Base-by-base conservation (phyloP, 2,888 invertebrate species). In the Ichneumoninae sp. region DNA sequence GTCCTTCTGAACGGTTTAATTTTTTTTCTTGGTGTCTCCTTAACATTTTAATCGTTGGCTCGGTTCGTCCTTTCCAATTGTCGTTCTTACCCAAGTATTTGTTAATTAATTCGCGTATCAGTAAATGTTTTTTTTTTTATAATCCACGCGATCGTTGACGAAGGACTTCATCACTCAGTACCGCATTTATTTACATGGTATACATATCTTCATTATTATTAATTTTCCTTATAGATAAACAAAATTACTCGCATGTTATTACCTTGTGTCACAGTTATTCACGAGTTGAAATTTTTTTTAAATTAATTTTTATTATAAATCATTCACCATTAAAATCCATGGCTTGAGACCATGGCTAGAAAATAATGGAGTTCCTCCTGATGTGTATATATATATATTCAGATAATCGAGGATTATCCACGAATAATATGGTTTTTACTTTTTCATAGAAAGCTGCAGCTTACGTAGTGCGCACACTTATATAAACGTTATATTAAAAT, bases 331-430 rank as follows among this genome's bases (percentile, higher is more conserved):
- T 92, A 92, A 93, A 93, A 93, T 93, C 93, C 92, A 93, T 93
- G 92, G 92, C 92, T 91, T 92, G 92, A 88, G 92, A 90, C 93
- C 93, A 93, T 93, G 93, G 92, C 91, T 92, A 90, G 90, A 89
- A 87, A 89, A 87, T 88, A 82, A 75, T 75, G 19, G 66, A 79
- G 50, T 82, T 62, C 33, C 16, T 60, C 72, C 60, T 52, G 74
- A 84, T 78, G 78, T 66, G n/a, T 76, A 74, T 69, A 54, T 68
- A 69, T 26, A 74, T 47, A 74, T 65, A 69, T 68, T 19, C 44
- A 33, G 66, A 74, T 65, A 75, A 69, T 82, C 82, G 75, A 84
- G 44, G 75, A 84, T 54, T 81, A 66, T 52, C 78, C 84, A 81
- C 81, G 70, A 84, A 82, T 84, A 84, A 84, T 82, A 82, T 80